These are phyloP conservation scores for Pseudochirops corinnae DNA, from an alignment of 2,797 vertebrate species.

Conservation along the genomic window DNA sequence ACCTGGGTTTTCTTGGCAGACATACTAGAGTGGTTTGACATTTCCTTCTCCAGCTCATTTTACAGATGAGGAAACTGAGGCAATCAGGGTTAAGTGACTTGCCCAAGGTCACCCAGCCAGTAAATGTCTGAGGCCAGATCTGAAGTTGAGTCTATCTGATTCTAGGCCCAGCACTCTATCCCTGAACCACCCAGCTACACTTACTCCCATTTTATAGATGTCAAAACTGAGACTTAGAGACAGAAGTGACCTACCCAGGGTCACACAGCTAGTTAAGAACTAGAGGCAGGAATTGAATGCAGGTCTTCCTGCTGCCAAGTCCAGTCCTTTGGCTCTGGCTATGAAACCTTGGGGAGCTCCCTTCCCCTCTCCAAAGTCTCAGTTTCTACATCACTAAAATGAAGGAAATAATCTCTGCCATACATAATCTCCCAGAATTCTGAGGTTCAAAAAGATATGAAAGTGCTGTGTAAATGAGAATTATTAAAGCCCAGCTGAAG, in stretches of 20 bases:
- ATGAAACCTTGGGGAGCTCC: fast-evolving
- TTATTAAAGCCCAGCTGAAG: neutral
- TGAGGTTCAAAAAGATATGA: neutral
- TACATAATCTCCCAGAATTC: neutral
- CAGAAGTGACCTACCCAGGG: neutral
- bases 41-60: neutral
- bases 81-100: neutral
- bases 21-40: neutral
- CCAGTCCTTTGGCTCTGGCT: neutral
- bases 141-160: neutral
- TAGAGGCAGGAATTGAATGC: neutral
- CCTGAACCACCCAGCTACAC: neutral
- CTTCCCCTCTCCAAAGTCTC: neutral
- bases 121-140: neutral
- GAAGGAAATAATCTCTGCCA: neutral
- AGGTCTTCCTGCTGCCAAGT: neutral
- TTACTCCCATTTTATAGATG: neutral
- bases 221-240: neutral
- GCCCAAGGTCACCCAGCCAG: neutral
- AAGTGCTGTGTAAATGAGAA: neutral
- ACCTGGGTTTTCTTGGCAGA: neutral
- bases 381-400: neutral
- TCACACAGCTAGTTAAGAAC: neutral
- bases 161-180: neutral
- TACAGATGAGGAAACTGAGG: neutral